Base-by-base conservation (phyloP, 2,888 invertebrate species). In the Mesorhabditis sp. region DNA sequence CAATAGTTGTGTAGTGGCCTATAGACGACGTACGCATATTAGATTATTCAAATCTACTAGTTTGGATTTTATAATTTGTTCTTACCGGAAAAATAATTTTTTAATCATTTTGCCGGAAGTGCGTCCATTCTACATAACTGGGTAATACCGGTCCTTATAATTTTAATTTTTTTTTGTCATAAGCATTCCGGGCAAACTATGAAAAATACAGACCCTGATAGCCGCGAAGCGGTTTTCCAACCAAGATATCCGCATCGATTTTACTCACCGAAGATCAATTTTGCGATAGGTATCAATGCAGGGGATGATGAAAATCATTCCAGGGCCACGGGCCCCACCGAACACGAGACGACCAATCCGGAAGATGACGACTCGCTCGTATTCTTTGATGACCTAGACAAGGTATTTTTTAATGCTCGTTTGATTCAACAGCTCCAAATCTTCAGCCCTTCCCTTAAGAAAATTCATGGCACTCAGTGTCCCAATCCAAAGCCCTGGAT, bases 221-320 rank as follows among this genome's bases (percentile, higher is more conserved):
- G 65, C 5, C 4, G n/a, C 13, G 4, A 58, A n/a, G 7, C 28
- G n/a, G 7, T 65, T 44, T 65, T 43, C 4, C 7, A 10, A 43
- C 42, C 50, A 13, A 6, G 13, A 43, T 6, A 45, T 45, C 41
- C 13, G n/a, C 61, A 67, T 10, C 42, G 43, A 13, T 10, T 43
- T 13, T 45, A 66, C 74, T 45, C 7, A 80, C 81, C 97, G 90
- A 75, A 97, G 89, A 86, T 97, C 96, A 43, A 97, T 94, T 75
- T 94, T 91, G 44, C 93, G 92, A 86, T 95, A 96, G 50, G 86
- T 87, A 75, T 89, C 96, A 85, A 95, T 93, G 88, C 95, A 96
- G 0, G 95, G 96, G 77, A 96, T 89, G 74, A 95, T 93, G 89
- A 96, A 96, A 89, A 96, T 95, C 83, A 96, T 93, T 70, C 95